These are phyloP conservation scores for Callipepla californica DNA, from an alignment of 2,113 vertebrate genomes.

Conservation along the genomic window DNA sequence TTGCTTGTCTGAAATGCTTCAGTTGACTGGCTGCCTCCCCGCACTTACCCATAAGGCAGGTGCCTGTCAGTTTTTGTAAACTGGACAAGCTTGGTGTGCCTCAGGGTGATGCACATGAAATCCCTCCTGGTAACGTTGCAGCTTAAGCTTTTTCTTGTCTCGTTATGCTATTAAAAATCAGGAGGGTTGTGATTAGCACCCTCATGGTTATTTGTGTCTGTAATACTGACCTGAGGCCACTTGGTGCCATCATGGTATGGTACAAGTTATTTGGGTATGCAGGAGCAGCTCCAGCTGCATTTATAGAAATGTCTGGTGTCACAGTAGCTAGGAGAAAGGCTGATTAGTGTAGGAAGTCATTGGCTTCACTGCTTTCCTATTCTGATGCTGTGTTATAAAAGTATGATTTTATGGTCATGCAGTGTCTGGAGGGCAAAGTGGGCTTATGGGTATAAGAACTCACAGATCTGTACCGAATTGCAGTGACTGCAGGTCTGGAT, in stretches of 20 bases:
- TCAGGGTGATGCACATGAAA: background rate
- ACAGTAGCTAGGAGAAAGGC: background rate
- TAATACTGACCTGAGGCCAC: background rate
- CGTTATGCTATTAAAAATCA: background rate
- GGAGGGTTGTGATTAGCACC: background rate
- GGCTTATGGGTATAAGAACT: background rate
- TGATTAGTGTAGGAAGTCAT: background rate
- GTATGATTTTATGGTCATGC: background rate
- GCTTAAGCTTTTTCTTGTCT: background rate
- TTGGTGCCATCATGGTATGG: background rate
- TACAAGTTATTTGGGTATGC: background rate
- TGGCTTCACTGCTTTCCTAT: background rate
- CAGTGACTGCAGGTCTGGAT: background rate
- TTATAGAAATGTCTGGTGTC: background rate
- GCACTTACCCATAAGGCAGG: background rate
- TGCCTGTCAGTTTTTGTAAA: background rate
- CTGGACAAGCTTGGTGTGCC: background rate
- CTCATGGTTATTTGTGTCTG: background rate
- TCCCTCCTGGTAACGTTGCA: background rate
- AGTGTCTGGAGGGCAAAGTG: background rate
- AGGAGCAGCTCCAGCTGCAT: background rate
- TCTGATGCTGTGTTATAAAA: background rate
- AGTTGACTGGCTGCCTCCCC: background rate
- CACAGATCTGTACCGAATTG: background rate
- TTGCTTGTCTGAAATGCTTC: background rate